Base-by-base conservation (phyloP, 2,797 vertebrate genomes). In the Poecilia picta region DNA sequence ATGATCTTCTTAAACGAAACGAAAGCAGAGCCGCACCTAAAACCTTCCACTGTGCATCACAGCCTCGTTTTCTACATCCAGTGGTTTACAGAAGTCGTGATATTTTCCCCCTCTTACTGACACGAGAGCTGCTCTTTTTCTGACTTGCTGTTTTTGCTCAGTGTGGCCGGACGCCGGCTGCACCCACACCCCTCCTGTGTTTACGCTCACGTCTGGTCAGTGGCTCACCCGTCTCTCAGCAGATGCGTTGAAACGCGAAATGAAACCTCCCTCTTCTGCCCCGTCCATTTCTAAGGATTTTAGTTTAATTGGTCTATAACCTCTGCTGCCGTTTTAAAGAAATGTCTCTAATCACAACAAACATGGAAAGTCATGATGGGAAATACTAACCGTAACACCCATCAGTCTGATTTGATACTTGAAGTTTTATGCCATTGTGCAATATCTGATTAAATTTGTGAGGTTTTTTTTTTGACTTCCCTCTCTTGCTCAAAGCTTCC, bases 211-310 rank as follows among this genome's bases (percentile, higher is more conserved):
- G 87, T 89, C 88, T 64, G 81, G 64, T 73, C 18, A 46, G 78
- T 73, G 81, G 82, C 87, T 90, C 89, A 72, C 83, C 77, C 76
- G 12, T 57, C 76, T 70, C 84, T 47, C 73, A 13, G 70, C 75
- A 85, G 80, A 85, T 76, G 84, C 73, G 82, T 90, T 93, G 89
- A 91, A 92, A 71, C 8, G 76, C 77, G 66, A 90, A 91, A 80
- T 79, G 75, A 90, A 91, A 84, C 85, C 82, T 86, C 76, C n/a
- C 80, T 74, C 71, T 49, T 78, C 74, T 88, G 80, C 78, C 76
- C 33, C 0, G 3, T 85, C 68, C 78, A 81, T 85, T 68, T 81
- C 55, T 18, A 46, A 74, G 57, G 79, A 74, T 74, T 85, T 90
- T 81, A 81, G 73, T 87, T 84, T 55, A 86, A 83, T 86, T 84